A percentile compares a stretch with the other conserved stretches of the same genome.
Conservation (phyloP, 2,888 invertebrate species). For the Leptinotarsa peninsularis region DNA sequence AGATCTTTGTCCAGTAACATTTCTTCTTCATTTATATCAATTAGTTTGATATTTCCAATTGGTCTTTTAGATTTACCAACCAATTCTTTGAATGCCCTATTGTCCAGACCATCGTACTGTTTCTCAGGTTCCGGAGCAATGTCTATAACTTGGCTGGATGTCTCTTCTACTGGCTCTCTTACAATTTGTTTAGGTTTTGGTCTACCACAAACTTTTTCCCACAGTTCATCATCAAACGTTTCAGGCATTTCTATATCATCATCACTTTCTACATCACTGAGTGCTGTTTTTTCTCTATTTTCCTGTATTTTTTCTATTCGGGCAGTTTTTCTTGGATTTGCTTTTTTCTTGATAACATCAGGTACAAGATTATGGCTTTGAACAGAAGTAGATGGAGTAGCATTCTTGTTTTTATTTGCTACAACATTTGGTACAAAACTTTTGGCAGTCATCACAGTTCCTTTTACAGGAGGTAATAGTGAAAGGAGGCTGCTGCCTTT, state of each 20-base stretch:
- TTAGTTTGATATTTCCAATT: slow-evolving; percentile 78
- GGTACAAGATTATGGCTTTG: slow-evolving; percentile 34
- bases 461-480: slow-evolving; percentile 57
- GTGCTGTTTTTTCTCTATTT: slow-evolving; percentile 32
- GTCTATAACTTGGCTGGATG: slow-evolving; percentile 64
- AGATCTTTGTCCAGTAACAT: slow-evolving; percentile 83
- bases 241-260: slow-evolving; percentile 62
- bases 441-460: slow-evolving; percentile 50
- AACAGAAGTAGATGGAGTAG: slow-evolving; percentile 21
- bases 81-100: slow-evolving; percentile 73
- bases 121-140: slow-evolving; percentile 66
- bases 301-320: slow-evolving; percentile 35
- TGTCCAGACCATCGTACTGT: slow-evolving; percentile 67
- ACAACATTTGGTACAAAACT: slow-evolving; percentile 55
- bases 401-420: slow-evolving; percentile 45
- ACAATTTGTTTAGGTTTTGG: slow-evolving; percentile 66
- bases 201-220: slow-evolving; percentile 68
- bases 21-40: slow-evolving; percentile 82
- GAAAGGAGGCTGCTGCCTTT: slow-evolving; percentile 56
- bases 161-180: slow-evolving; percentile 64
- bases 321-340: slow-evolving; percentile 41
- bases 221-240: slow-evolving; percentile 64
- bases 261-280: slow-evolving; percentile 56
- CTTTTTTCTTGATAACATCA: slow-evolving; percentile 42
- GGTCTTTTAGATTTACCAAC: slow-evolving; percentile 76